Evolutionary conservation across 2,797 vertebrate species (phyloP), one percentile per base, ranked within the genome.

Genomic region (Onychomys leucogaster): DNA sequence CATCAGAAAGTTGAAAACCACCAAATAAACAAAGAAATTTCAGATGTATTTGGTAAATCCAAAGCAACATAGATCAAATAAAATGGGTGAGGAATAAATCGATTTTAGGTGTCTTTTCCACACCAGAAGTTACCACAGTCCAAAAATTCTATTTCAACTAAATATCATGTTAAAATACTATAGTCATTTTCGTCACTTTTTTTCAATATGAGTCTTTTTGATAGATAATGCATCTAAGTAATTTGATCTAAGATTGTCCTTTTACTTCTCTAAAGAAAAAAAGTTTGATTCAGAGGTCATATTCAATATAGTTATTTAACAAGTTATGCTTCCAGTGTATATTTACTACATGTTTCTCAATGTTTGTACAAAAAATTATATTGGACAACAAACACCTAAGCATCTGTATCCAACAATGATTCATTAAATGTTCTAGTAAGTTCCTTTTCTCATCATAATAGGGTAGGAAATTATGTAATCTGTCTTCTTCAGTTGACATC

Each of bases 391-490:
- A 76, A 49, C 52, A 2, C 37, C 12, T 78, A 88, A 63, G 46
- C 43, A 49, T 3, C 10, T 89, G 25, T 25, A 32, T 43, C 63
- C 61, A 59, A 13, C 8, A 87, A 46, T 37, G 32, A 71, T 14
- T 43, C 96, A 25, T 87, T 71, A 84, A 27, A n/a, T 77, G 34
- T 81, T 69, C 29, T 4, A 6, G 0, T 78, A 6, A 16, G 5
- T 76, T 32, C 6, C 7, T 71, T 71, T 83, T 65, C 43, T 61
- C 17, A 4, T 34, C 52, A n/a, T 34, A 46, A 5, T 25, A 76
- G 1, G 0, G 19, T n/a, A 5, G 6, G 4, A 86, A 6, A 0
- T 46, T 82, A 49, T 69, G 1, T 73, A 32, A 3, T 83, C 25
- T 57, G 11, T 90, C 32, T 88, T 65, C 57, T 82, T 75, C 6